Evolutionary conservation across 2,797 vertebrate species (phyloP).

Genomic region (Ptychadena robeensis): DNA sequence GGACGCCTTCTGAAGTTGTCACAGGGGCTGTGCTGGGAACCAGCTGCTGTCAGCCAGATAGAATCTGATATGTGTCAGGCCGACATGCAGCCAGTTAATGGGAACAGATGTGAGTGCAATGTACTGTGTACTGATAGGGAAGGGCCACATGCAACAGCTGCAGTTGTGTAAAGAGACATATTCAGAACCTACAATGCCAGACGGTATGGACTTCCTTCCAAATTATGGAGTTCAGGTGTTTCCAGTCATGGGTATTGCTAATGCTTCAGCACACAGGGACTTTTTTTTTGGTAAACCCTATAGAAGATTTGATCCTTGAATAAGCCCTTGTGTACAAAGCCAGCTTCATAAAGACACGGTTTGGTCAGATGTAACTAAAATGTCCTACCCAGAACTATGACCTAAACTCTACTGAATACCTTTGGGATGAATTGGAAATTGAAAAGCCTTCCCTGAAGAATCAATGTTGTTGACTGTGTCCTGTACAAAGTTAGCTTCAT

Average conservation of each 20-base stretch:
- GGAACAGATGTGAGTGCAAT: slow-evolving; percentile 33
- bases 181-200: not conserved
- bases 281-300: no score
- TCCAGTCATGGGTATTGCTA: not conserved
- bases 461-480: no score
- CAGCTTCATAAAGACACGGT: no score
- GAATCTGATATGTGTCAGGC: slow-evolving; percentile 2
- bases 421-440: no score
- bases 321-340: no score
- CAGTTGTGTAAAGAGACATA: not conserved
- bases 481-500: no score
- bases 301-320: no score
- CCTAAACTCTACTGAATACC: no score
- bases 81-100: not conserved
- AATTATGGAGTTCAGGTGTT: not conserved
- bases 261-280: no score
- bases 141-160: not conserved
- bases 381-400: no score
- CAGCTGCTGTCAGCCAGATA: slow-evolving; percentile 17
- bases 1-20: not conserved
- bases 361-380: no score
- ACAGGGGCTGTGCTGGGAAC: slow-evolving; percentile 8
- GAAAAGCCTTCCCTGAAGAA: no score
- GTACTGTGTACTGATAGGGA: not conserved
- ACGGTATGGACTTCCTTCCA: not conserved